Percentiles rank a stretch among this genome's conserved stretches.
Evolutionary conservation across 2,888 invertebrate species (phyloP).

Genomic region (Cryptocheilus praepositus): DNA sequence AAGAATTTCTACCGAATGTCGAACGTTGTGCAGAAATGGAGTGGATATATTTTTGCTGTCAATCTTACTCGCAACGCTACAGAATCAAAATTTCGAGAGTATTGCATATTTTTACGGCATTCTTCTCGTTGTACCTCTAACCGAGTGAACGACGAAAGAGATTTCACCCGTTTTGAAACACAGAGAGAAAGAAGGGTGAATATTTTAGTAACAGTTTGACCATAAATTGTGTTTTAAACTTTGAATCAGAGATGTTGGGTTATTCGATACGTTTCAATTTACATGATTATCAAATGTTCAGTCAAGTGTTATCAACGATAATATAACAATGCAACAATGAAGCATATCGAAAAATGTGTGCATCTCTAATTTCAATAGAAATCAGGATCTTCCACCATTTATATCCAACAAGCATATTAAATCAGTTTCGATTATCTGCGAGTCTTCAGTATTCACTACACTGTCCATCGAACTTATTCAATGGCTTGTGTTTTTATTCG

Average conservation of each 20-base stretch:
- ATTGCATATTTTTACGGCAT: constrained; percentile 60
- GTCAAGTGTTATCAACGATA: too few species aligned
- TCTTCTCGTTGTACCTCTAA: constrained; percentile 40
- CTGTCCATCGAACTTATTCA: constrained; percentile 35
- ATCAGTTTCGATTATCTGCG: not conserved
- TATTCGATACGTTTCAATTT: too few species aligned
- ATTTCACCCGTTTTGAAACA: not conserved
- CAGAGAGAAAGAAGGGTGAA: not conserved
- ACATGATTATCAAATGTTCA: too few species aligned
- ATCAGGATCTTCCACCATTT: constrained; percentile 6
- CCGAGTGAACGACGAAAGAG: too few species aligned
- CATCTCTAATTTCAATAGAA: not conserved
- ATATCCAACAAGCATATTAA: not conserved
- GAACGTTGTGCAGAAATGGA: constrained; percentile 22
- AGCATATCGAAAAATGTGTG: too few species aligned
- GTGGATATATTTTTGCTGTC: constrained; percentile 60
- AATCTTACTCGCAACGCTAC: constrained; percentile 55
- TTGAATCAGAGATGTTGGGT: constrained; percentile 2
- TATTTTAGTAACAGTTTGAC: too few species aligned
- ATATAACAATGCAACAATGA: too few species aligned
- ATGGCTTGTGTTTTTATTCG: too few species aligned
- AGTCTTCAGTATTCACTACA: not conserved
- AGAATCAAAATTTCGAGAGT: constrained; percentile 47
- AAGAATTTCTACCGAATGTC: constrained; percentile 36
- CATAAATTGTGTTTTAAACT: not conserved